A percentile compares a stretch with the other conserved stretches of the same genome.
phyloP scores from a whole-genome alignment of 2,888 invertebrate species.

The Stenoptilia bipunctidactyla region DNA sequence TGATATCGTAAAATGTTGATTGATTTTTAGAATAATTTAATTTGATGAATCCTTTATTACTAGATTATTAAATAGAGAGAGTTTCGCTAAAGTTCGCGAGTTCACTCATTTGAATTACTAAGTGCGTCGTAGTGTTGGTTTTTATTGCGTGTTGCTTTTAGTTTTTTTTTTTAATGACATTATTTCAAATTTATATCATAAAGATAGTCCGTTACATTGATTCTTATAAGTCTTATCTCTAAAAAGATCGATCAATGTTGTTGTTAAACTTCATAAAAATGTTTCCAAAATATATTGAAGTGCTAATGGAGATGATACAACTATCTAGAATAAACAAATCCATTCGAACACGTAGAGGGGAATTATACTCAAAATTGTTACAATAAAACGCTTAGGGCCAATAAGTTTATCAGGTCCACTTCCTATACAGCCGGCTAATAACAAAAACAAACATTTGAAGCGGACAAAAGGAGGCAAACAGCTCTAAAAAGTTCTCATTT shows the following conservation, averaged over 20 bases:
- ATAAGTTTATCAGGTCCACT: constrained; percentile 65
- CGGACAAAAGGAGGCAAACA: constrained; percentile 61
- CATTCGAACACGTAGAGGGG: constrained; percentile 30
- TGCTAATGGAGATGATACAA: constrained; percentile 44
- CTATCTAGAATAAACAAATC: constrained; percentile 30
- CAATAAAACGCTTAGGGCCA: constrained; percentile 67
- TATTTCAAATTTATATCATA: no score
- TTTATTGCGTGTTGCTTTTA: no score
- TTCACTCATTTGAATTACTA: no score
- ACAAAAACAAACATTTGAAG: constrained; percentile 66
- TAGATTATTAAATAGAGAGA: neutral
- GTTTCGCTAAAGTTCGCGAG: neutral
- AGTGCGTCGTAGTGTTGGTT: no score
- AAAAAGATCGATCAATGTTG: no score
- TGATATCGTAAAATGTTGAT: neutral
- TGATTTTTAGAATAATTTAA: neutral
- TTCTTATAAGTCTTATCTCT: no score
- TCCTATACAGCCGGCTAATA: constrained; percentile 63
- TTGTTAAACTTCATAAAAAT: no score
- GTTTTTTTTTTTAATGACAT: no score
- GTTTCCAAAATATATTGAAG: constrained; percentile 16
- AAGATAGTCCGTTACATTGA: no score
- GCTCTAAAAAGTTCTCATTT: constrained; percentile 65
- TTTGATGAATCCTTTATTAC: neutral
- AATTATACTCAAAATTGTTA: constrained; percentile 61